Conservation (phyloP, 2,113 vertebrate species). For the Phalacrocorax aristotelis region DNA sequence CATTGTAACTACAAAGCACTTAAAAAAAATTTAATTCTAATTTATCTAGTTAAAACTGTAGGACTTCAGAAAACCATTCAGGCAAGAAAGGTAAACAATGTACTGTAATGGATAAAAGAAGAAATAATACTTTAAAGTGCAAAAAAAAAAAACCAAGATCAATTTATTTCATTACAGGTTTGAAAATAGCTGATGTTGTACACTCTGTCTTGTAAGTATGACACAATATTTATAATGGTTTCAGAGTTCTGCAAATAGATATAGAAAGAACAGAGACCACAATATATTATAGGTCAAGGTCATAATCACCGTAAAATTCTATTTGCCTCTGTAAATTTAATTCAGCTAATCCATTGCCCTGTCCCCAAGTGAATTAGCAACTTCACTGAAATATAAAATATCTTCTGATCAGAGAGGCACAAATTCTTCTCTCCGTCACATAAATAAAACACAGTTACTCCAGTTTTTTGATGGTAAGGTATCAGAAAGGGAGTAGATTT, state of each 20-base stretch:
- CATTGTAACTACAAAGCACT: not conserved
- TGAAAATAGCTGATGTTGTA: not conserved
- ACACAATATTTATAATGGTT: not conserved
- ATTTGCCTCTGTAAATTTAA: not conserved
- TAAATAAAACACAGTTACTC: not conserved
- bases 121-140: not conserved
- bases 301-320: not conserved
- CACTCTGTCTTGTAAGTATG: not conserved
- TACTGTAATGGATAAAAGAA: not conserved
- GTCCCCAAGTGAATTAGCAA: not conserved
- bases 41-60: not conserved
- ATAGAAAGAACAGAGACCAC: not conserved
- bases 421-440: not conserved
- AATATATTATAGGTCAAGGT: not conserved
- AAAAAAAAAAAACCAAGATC: not conserved
- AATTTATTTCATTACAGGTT: not conserved
- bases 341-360: not conserved
- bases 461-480: accelerated
- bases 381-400: not conserved
- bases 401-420: not conserved
- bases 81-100: not conserved
- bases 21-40: not conserved
- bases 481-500: not conserved
- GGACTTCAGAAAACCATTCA: not conserved
- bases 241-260: not conserved